Percentiles rank a stretch among this genome's conserved stretches.
Evolutionary conservation across 1,140 invertebrate genomes (phyloP).

Genomic region (Drosophila hydei): DNA sequence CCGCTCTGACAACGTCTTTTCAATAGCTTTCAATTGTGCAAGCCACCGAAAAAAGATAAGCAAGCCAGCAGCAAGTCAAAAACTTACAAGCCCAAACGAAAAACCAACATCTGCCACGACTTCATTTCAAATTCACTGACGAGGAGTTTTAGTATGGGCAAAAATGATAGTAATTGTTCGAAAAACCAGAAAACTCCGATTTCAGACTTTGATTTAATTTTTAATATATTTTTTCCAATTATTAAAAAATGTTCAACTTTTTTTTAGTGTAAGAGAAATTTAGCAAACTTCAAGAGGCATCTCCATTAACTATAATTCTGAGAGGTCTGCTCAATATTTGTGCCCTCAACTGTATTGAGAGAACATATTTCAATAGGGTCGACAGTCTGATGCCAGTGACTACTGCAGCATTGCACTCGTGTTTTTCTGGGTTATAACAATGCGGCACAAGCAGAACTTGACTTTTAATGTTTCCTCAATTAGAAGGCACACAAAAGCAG

Average conservation of each 20-base stretch:
- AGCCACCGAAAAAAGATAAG: conserved; percentile 11
- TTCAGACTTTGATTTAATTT: no score
- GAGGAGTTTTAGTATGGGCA: no score
- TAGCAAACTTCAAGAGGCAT: not conserved
- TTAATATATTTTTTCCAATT: no score
- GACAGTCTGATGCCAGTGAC: conserved; percentile 27
- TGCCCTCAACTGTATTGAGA: not conserved
- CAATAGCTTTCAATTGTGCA: conserved; percentile 62
- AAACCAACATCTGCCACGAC: conserved; percentile 59
- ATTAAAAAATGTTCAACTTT: no score
- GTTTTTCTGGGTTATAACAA: conserved; percentile 82
- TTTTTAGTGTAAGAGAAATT: conserved; percentile 13
- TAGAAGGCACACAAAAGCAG: conserved; percentile 72
- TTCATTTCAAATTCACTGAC: conserved; percentile 57
- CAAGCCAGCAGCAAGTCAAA: conserved; percentile 46
- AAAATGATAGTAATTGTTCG: no score
- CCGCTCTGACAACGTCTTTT: conserved; percentile 53
- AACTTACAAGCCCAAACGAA: conserved; percentile 47
- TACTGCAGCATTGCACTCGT: conserved; percentile 77
- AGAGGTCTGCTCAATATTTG: not conserved
- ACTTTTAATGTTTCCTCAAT: conserved; percentile 82
- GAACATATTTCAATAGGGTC: conserved; percentile 13
- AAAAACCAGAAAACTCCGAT: conserved; percentile 1
- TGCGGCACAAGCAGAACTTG: conserved; percentile 77
- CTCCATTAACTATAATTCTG: no score